Percentiles rank a stretch among this genome's conserved stretches.
Conservation (phyloP, 2,797 vertebrate species). For the Sebastes miniatus region DNA sequence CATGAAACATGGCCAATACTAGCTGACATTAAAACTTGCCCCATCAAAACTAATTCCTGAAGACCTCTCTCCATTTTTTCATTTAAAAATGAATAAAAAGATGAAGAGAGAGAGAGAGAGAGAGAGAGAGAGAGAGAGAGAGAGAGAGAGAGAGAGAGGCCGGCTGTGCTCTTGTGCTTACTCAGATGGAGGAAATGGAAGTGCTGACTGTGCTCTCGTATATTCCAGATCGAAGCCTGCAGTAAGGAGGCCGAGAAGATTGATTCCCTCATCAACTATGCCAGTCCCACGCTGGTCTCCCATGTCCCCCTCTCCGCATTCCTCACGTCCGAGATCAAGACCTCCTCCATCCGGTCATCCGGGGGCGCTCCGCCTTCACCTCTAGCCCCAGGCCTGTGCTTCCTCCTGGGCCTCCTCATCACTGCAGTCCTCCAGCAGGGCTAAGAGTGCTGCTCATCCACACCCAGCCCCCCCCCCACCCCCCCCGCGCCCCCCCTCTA, state of each 20-base stretch:
- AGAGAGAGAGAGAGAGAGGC: too few relatives aligned
- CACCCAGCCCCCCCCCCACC: not conserved
- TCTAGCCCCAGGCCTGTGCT: conserved; percentile 60
- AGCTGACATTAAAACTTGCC: too few relatives aligned
- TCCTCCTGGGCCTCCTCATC: conserved; percentile 62
- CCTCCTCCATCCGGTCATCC: conserved; percentile 84
- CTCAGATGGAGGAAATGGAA: too few relatives aligned
- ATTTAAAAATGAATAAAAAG: too few relatives aligned
- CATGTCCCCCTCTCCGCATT: conserved; percentile 95
- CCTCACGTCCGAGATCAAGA: conserved; percentile 87
- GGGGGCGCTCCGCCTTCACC: conserved; percentile 21
- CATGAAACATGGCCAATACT: too few relatives aligned
- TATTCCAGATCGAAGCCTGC: conserved; percentile 93
- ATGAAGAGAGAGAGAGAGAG: too few relatives aligned
- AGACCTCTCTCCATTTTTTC: too few relatives aligned
- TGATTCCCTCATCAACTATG: conserved; percentile 94
- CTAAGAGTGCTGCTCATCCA: not conserved
- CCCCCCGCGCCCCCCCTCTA: not conserved
- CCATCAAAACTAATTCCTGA: too few relatives aligned
- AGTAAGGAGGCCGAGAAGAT: conserved; percentile 99
- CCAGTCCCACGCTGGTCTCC: conserved; percentile 92
- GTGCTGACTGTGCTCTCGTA: not conserved
- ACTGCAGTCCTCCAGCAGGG: conserved; percentile 4
- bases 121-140: too few relatives aligned
- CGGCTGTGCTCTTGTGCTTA: too few relatives aligned